Evolutionary conservation across 2,113 vertebrate genomes (phyloP), one percentile per base, ranked within the genome.

Genomic region (Cyanistes caeruleus): DNA sequence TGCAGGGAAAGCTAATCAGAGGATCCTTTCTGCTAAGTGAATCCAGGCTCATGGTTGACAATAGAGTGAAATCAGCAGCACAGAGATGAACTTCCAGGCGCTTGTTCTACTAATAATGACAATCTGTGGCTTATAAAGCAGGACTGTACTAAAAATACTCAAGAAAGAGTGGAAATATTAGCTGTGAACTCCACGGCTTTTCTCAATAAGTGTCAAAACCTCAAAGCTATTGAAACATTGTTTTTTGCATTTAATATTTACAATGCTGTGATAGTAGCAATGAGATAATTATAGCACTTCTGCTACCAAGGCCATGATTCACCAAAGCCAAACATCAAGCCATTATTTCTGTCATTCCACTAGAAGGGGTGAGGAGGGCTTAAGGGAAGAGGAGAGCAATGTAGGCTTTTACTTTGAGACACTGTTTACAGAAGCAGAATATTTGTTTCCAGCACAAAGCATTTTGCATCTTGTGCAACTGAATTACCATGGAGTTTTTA

Each of bases 221-320:
- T 92, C 80, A 87, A 81, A 84, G 79, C 72, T 87, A 94, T 72
- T 86, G 96, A 96, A 96, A 96, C 96, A 90, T 84, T 92, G 85
- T 33, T 93, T 95, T 96, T 74, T 81, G 44, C 85, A 92, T 93
- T 97, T 94, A 93, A 64, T 95, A 95, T 95, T 97, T 95, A 87
- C 76, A 63, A 35, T 58, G 48, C 44, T 67, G 23, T 95, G 78
- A 76, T 78, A 90, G 78, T 30, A 87, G 55, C 85, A 96, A 94
- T 95, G 41, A 84, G 86, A 95, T 95, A 96, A 97, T 97, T 94
- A 90, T 43, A 79, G 53, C 79, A 95, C 68, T 94, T 96, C 53
- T 81, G 46, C 58, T 87, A 84, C 56, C 37, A 87, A 86, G 83
- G 90, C 60, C 65, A 15, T 58, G 65, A 94, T 83, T 80, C 62